phyloP scores from a whole-genome alignment of 2,113 vertebrate species.

The Misgurnus mizolepis region DNA sequence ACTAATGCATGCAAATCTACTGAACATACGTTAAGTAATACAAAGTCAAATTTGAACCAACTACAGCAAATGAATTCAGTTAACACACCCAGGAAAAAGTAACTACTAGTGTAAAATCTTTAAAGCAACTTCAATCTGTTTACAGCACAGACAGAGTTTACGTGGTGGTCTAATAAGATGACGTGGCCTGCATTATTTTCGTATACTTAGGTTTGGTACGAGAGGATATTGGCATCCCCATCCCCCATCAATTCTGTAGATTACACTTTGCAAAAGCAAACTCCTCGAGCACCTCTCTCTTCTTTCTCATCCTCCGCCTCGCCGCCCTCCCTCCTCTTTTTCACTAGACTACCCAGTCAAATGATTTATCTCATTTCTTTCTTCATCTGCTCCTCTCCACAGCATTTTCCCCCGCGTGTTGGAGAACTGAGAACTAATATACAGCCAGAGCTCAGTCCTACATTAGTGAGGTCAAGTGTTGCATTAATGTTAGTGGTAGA shows the following conservation, averaged over 20 bases:
- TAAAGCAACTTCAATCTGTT: too few species aligned
- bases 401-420: constrained; percentile 24
- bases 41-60: too few species aligned
- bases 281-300: constrained; percentile 64
- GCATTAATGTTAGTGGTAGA: background rate
- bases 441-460: background rate
- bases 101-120: too few species aligned
- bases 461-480: background rate
- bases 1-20: too few species aligned
- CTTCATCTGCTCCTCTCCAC: constrained; percentile 49
- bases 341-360: constrained; percentile 54
- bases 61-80: too few species aligned
- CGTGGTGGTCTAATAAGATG: constrained; percentile 3
- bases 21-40: too few species aligned
- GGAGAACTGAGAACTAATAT: too few species aligned
- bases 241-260: constrained; percentile 57
- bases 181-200: constrained; percentile 43
- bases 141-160: too few species aligned
- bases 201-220: constrained; percentile 46
- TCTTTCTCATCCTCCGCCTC: constrained; percentile 31
- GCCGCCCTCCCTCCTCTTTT: constrained; percentile 47
- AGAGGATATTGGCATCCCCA: constrained; percentile 52
- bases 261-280: constrained; percentile 76
- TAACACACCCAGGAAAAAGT: too few species aligned
- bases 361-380: constrained; percentile 55